phyloP scores from a whole-genome alignment of 92 coral and sea anemone species.

The Palythoa heliodiscus region DNA sequence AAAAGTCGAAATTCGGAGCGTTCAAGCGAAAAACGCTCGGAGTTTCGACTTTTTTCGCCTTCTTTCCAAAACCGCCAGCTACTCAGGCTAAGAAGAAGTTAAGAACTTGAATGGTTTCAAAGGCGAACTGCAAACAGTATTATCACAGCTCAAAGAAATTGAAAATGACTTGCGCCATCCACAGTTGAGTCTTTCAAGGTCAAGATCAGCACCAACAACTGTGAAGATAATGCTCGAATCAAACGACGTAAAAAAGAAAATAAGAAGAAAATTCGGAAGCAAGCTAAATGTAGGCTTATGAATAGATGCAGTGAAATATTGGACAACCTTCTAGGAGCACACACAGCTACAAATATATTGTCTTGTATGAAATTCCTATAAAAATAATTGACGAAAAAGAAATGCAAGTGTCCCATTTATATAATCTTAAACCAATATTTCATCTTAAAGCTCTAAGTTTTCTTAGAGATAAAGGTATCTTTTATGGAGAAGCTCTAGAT shows the following conservation, averaged over 20 bases:
- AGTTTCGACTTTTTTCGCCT: no score
- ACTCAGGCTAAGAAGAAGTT: conserved; percentile 52
- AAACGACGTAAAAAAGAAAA: conserved; percentile 49
- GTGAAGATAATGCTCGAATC: conserved; percentile 44
- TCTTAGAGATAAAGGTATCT: conserved; percentile 45
- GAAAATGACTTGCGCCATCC: conserved; percentile 46
- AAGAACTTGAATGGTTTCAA: conserved; percentile 22
- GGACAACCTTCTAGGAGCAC: conserved; percentile 29
- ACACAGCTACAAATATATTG: conserved; percentile 32
- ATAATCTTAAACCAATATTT: conserved; percentile 45
- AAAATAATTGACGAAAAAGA: conserved; percentile 46
- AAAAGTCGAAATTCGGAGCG: no score
- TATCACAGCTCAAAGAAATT: conserved; percentile 40
- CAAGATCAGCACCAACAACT: conserved; percentile 37
- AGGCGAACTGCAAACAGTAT: conserved; percentile 34
- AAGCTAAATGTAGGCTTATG: conserved; percentile 43
- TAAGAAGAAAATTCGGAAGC: conserved; percentile 38
- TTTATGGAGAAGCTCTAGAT: conserved; percentile 46
- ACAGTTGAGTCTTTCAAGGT: conserved; percentile 50
- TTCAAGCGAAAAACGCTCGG: no score
- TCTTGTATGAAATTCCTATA: conserved; percentile 43
- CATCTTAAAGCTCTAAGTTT: conserved; percentile 40
- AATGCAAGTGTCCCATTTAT: conserved; percentile 47
- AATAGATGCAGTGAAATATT: conserved; percentile 47
- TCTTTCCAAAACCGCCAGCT: no score